phyloP scores from a whole-genome alignment of 2,113 vertebrate species.

The Telmatochromis sp. region DNA sequence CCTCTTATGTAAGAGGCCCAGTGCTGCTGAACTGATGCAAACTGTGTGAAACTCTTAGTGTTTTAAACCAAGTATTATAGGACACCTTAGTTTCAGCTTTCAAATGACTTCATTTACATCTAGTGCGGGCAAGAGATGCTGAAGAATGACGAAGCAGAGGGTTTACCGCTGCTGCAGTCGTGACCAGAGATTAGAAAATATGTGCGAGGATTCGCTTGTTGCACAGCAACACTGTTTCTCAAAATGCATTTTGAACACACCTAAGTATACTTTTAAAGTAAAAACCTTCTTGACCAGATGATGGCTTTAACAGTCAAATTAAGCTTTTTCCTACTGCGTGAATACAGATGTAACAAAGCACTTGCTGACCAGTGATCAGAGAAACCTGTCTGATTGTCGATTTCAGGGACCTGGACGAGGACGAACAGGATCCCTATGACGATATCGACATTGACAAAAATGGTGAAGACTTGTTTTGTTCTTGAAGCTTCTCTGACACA shows the following conservation, averaged over 20 bases:
- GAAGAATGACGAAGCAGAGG: neutral
- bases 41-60: neutral
- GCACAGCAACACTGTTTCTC: too few relatives aligned
- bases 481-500: neutral
- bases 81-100: neutral
- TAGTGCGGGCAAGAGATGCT: neutral
- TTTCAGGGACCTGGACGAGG: conserved; percentile 36
- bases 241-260: neutral
- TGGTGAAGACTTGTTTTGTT: conserved; percentile 20
- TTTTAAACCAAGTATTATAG: neutral
- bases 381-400: neutral
- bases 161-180: neutral
- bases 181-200: neutral
- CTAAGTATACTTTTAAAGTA: neutral
- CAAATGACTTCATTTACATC: neutral
- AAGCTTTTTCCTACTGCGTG: neutral
- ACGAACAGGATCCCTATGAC: conserved; percentile 62
- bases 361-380: neutral
- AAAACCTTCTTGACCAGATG: neutral
- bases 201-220: neutral
- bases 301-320: neutral
- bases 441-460: conserved; percentile 60
- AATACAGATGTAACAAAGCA: neutral
- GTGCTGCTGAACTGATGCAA: neutral
- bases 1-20: neutral